Evolutionary conservation across 1,140 invertebrate genomes (phyloP).

Genomic region (Platyura marginata): DNA sequence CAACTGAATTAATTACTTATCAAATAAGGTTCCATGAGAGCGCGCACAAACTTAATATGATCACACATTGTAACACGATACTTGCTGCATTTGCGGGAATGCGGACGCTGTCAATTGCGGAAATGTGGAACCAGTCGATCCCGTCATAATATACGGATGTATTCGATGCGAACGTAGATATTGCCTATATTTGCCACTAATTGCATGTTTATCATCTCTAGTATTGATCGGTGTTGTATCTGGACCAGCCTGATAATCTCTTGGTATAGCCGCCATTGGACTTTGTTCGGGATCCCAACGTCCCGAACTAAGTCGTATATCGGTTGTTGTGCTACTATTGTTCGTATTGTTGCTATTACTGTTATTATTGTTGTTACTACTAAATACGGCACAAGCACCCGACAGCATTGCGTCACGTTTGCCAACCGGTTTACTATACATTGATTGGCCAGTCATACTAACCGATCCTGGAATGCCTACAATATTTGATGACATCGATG

Average conservation of each 20-base stretch:
- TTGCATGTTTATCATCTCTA: conserved; percentile 2
- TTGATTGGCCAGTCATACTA: conserved; percentile 2
- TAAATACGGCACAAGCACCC: conserved; percentile 12
- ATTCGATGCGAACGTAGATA: conserved; percentile 31
- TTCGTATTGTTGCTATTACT: not conserved
- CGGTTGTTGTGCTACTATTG: not conserved
- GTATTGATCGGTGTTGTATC: conserved; percentile 17
- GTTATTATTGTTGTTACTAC: conserved; percentile 1
- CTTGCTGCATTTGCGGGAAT: conserved; percentile 23
- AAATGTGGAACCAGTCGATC: conserved; percentile 14
- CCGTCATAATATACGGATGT: conserved; percentile 29
- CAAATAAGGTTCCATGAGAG: conserved; percentile 7
- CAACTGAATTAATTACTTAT: conserved; percentile 11
- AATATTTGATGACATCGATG: conserved; percentile 2
- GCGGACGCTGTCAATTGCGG: not conserved
- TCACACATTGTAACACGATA: conserved; percentile 36
- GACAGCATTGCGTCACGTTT: conserved; percentile 23
- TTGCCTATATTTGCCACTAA: conserved; percentile 31
- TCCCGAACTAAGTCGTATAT: conserved; percentile 4
- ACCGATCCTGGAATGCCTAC: conserved; percentile 6
- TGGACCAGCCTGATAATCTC: conserved; percentile 26
- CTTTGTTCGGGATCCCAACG: conserved; percentile 18
- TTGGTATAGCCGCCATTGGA: conserved; percentile 27
- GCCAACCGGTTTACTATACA: conserved; percentile 7
- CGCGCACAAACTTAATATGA: conserved; percentile 13